These are phyloP conservation scores for Lepidurus couesii DNA, from an alignment of 1,140 invertebrate species.

Conservation along the genomic window DNA sequence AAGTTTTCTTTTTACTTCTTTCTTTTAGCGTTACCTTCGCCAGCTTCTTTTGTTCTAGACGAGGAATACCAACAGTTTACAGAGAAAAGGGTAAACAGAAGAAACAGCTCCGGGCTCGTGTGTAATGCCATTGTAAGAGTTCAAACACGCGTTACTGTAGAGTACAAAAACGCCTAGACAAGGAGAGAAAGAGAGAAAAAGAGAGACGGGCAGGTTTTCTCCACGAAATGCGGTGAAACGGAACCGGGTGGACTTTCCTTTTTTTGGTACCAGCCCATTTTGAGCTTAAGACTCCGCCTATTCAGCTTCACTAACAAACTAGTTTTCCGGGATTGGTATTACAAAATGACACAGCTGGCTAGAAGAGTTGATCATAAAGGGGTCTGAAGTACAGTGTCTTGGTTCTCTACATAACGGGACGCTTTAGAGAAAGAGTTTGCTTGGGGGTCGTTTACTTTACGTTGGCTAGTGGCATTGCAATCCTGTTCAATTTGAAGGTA, in stretches of 20 bases:
- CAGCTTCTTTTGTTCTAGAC: not conserved
- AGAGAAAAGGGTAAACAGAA: not conserved
- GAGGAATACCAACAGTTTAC: not conserved
- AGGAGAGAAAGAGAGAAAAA: not conserved
- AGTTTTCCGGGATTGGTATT: conserved; percentile 16
- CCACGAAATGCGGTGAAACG: not conserved
- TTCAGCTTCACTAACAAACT: conserved; percentile 1
- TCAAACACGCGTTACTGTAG: not conserved
- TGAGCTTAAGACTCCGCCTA: not conserved
- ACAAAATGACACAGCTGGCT: not conserved
- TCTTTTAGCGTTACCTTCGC: not conserved
- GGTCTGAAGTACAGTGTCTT: not conserved
- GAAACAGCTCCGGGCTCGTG: not conserved
- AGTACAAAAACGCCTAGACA: not conserved
- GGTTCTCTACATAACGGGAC: conserved; percentile 18
- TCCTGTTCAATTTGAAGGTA: not conserved
- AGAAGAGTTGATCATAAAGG: not conserved
- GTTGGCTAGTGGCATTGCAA: not conserved
- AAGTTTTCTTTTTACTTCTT: not conserved
- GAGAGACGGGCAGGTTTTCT: not conserved
- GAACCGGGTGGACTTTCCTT: not conserved
- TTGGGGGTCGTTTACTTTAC: not conserved
- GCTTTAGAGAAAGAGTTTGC: not conserved
- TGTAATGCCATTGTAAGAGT: not conserved
- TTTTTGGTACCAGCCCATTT: conserved; percentile 11